A percentile compares a stretch with the other conserved stretches of the same genome.
phyloP scores from a whole-genome alignment of 2,113 vertebrate species.

The Gadus chalcogrammus region DNA sequence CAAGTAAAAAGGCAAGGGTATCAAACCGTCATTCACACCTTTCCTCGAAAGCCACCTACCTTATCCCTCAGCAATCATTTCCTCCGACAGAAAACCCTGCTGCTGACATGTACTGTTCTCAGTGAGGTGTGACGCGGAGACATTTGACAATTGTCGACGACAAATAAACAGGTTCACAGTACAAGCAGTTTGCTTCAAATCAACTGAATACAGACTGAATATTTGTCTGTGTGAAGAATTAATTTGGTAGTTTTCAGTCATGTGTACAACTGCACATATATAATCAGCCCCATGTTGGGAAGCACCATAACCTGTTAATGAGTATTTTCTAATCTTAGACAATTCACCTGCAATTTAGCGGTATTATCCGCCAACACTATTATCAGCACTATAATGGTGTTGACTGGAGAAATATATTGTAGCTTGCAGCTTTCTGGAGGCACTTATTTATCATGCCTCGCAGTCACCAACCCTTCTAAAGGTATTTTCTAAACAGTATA shows the following conservation, averaged over 20 bases:
- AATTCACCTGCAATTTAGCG: slow-evolving; percentile 44
- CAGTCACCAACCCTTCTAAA: too few species aligned
- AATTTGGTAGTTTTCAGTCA: too few species aligned
- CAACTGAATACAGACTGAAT: too few species aligned
- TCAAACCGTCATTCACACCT: slow-evolving; percentile 41
- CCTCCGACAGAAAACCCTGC: neutral
- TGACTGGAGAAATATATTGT: slow-evolving; percentile 41
- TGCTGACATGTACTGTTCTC: slow-evolving; percentile 18
- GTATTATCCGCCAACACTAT: slow-evolving; percentile 34
- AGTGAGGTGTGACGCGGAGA: slow-evolving; percentile 28
- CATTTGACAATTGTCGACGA: slow-evolving; percentile 6
- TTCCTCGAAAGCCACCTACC: neutral
- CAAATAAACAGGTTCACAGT: neutral
- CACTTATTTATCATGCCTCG: neutral
- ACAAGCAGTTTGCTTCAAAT: too few species aligned
- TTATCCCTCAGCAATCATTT: neutral
- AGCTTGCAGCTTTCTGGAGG: slow-evolving; percentile 20
- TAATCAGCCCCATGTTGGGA: slow-evolving; percentile 31
- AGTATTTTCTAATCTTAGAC: slow-evolving; percentile 33
- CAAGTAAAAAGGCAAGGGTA: slow-evolving; percentile 16
- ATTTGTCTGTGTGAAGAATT: too few species aligned
- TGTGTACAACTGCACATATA: slow-evolving; percentile 20
- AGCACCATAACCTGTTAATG: slow-evolving; percentile 41
- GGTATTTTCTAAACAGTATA: too few species aligned
- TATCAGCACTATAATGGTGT: slow-evolving; percentile 45